Base-by-base conservation (phyloP, 1,140 invertebrate genomes). In the Amyelois transitella region DNA sequence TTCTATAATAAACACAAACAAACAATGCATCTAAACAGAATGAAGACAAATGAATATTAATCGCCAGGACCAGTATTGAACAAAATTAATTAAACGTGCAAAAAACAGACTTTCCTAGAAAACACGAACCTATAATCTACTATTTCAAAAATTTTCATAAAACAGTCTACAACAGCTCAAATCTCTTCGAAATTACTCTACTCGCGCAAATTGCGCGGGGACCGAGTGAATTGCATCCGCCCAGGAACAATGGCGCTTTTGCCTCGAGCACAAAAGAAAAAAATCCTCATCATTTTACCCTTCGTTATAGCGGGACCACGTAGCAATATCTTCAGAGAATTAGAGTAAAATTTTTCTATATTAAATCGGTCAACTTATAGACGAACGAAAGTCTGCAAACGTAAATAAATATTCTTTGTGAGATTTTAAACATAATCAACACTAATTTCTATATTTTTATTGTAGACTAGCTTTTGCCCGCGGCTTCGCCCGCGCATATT, bases 161-260 rank as follows among this genome's bases (percentile, higher is more conserved):
- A 14, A 55, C 21, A 59, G 48, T 38, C 49, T 49, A 48, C 24
- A 51, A 60, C 62, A 58, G 68, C 64, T 76, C 57, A 64, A 79
- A 78, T 75, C 69, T 73, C 60, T 72, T 81, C 80, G 77, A 77
- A 83, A 77, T 78, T 68, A 78, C 77, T 86, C 72, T 71, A 77
- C 74, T 83, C 77, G 76, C 78, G 72, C 75, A 86, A 86, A 84
- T 83, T 79, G 81, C 73, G 75, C 77, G 66, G 72, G 61, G 73
- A 75, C 72, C 75, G 73, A 81, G 71, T 79, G 81, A 82, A 87
- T 87, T 84, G 81, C 79, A 85, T 84, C 81, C 84, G 84, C 69
- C 66, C 72, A 74, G 72, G 79, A 86, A 87, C 81, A 87, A 87
- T 86, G 73, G 73, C 59, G 76, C 78, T 82, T 75, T 75, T 64